Percentiles rank a stretch among this genome's conserved stretches.
phyloP scores from a whole-genome alignment of 2,888 invertebrate genomes.

The Epsilonema sp. region DNA sequence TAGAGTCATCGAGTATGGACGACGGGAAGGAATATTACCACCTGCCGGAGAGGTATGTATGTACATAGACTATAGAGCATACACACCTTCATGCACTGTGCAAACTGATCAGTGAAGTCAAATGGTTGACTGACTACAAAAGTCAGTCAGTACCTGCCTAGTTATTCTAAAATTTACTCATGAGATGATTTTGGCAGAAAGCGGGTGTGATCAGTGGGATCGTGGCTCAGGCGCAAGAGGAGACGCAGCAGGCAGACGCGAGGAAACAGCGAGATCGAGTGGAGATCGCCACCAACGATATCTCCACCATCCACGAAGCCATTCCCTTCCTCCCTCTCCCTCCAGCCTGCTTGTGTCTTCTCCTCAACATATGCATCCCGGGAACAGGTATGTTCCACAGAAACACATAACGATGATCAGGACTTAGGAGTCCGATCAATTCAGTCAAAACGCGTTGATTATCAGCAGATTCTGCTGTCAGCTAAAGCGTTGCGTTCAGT shows the following conservation, averaged over 20 bases:
- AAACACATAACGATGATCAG: background rate
- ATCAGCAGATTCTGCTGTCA: too few relatives aligned
- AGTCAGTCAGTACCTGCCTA: too few relatives aligned
- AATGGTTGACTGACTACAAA: too few relatives aligned
- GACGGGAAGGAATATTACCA: slow-evolving; percentile 24
- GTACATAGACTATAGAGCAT: too few relatives aligned
- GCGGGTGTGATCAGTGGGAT: background rate
- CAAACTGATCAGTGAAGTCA: too few relatives aligned
- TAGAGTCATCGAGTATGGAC: slow-evolving; percentile 22
- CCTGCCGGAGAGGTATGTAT: too few relatives aligned
- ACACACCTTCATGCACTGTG: too few relatives aligned
- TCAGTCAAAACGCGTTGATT: too few relatives aligned
- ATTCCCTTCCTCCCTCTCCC: slow-evolving; percentile 71
- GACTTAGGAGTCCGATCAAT: too few relatives aligned
- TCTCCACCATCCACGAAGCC: slow-evolving; percentile 67
- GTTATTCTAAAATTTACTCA: too few relatives aligned
- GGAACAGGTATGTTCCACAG: slow-evolving; percentile 45
- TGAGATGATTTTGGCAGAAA: background rate
- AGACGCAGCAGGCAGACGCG: background rate
- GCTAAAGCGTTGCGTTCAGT: too few relatives aligned
- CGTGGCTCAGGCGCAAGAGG: background rate
- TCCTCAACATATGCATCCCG: slow-evolving; percentile 57
- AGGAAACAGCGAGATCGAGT: background rate
- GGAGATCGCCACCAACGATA: slow-evolving; percentile 23
- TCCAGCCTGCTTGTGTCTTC: slow-evolving; percentile 64